These are phyloP conservation scores for Sapajus apella DNA, from an alignment of 2,113 vertebrate species.

Conservation along the genomic window DNA sequence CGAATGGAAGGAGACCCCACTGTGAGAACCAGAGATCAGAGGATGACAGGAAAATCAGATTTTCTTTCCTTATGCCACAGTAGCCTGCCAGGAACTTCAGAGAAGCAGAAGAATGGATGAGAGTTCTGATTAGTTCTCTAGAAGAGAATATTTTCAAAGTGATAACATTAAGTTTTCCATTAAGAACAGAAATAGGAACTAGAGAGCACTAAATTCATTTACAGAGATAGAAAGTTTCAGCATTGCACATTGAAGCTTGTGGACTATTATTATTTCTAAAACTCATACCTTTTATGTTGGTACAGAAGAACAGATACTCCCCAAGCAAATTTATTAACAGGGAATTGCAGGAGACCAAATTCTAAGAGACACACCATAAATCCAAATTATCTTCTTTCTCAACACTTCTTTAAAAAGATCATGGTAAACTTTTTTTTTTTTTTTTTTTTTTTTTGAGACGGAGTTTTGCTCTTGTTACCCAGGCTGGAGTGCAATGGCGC, in stretches of 20 bases:
- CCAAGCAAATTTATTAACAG: conserved; percentile 17
- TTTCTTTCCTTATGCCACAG: not conserved
- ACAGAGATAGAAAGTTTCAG: not conserved
- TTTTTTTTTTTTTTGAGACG: no score
- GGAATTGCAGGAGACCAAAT: not conserved
- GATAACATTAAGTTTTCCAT: not conserved
- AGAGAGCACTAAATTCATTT: not conserved
- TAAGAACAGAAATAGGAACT: not conserved
- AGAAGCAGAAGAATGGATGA: not conserved
- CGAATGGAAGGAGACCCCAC: not conserved
- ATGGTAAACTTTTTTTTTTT: not conserved
- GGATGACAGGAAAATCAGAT: not conserved
- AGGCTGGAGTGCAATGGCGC: no score
- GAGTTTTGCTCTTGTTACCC: no score
- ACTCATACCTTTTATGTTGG: not conserved
- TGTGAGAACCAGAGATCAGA: not conserved
- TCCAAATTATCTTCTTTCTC: conserved; percentile 51
- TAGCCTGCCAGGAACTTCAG: not conserved
- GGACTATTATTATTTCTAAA: not conserved
- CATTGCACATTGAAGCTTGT: not conserved
- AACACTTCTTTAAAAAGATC: not conserved
- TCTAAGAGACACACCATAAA: conserved; percentile 49
- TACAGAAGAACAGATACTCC: not conserved
- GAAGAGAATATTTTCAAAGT: not conserved
- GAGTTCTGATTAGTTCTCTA: not conserved